Percentiles rank a stretch among this genome's conserved stretches.
Evolutionary conservation across 2,888 invertebrate species (phyloP).

Genomic region (Zootermopsis nevadensis): DNA sequence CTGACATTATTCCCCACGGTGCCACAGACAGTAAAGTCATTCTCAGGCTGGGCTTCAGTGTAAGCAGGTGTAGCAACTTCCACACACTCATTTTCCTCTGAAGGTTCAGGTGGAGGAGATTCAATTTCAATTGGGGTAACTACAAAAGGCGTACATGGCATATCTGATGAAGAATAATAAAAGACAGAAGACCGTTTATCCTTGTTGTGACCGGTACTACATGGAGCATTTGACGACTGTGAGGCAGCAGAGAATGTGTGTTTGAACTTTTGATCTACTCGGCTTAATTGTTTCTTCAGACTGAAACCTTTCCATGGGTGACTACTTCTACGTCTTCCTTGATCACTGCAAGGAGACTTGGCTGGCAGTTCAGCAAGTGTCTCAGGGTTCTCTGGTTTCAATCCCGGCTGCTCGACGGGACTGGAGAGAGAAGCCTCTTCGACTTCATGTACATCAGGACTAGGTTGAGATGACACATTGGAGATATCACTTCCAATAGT

Average conservation of each 20-base stretch:
- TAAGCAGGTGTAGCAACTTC: conserved; percentile 5
- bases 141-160: conserved; percentile 5
- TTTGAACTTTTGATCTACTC: conserved; percentile 80
- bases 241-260: conserved; percentile 69
- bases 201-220: not conserved
- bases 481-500: conserved; percentile 36
- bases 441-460: conserved; percentile 52
- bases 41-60: not conserved
- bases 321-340: conserved; percentile 50
- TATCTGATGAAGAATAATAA: conserved; percentile 39
- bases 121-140: conserved; percentile 27
- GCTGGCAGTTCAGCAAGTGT: conserved; percentile 34
- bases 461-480: conserved; percentile 45
- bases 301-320: conserved; percentile 79
- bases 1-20: not conserved
- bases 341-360: conserved; percentile 13
- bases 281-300: conserved; percentile 83
- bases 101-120: conserved; percentile 15
- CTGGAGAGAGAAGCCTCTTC: conserved; percentile 53
- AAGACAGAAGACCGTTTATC: conserved; percentile 44
- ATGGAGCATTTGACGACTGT: not conserved
- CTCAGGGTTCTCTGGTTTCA: conserved; percentile 9
- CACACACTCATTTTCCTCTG: conserved; percentile 14
- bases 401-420: not conserved
- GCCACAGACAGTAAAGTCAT: not conserved